These are phyloP conservation scores for Pardalotus punctatus DNA, from an alignment of 2,113 vertebrate species.

Conservation along the genomic window DNA sequence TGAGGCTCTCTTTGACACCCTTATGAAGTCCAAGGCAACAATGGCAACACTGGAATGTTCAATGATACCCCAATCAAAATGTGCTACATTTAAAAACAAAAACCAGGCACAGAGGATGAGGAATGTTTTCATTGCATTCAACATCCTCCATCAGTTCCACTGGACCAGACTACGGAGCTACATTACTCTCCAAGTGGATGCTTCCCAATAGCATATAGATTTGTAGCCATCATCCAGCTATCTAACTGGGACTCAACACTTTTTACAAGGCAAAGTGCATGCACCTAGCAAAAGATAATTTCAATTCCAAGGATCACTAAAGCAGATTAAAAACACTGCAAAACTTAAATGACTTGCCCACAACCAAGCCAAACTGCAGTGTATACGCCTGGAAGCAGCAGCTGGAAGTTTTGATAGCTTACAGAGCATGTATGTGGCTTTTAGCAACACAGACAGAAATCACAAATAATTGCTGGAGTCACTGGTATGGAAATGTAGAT, in stretches of 20 bases:
- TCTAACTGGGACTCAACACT: background rate
- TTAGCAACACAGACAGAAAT: background rate
- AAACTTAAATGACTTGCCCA: background rate
- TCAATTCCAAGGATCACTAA: background rate
- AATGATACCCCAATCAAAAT: background rate
- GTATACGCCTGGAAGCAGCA: background rate
- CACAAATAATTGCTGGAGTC: background rate
- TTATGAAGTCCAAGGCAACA: background rate
- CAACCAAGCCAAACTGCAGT: background rate
- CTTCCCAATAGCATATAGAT: background rate
- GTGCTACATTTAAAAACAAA: background rate
- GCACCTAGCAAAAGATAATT: background rate
- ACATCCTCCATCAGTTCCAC: background rate
- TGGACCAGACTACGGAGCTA: background rate
- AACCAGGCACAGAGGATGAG: background rate
- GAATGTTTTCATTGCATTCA: background rate
- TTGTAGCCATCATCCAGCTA: background rate
- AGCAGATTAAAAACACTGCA: background rate
- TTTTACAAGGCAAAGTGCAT: background rate
- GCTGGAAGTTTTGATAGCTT: background rate
- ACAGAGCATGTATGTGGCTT: background rate
- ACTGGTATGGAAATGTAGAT: background rate
- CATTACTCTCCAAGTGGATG: background rate
- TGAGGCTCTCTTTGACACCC: background rate
- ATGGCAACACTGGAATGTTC: background rate